These are phyloP conservation scores for Calliphora vomitoria DNA, from an alignment of 2,888 invertebrate species.

Conservation along the genomic window DNA sequence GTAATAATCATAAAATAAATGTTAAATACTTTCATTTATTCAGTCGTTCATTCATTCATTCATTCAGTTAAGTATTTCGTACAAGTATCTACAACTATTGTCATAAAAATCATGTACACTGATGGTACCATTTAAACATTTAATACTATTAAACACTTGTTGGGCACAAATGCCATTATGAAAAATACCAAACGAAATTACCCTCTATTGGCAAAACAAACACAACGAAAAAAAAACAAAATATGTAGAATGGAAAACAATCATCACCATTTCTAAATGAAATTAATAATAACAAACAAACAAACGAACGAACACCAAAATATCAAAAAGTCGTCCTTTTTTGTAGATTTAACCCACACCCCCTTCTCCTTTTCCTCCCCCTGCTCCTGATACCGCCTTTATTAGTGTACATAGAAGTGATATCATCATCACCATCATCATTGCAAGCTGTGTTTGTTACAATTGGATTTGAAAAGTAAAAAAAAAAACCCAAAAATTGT, in stretches of 20 bases:
- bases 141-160: conserved; percentile 68
- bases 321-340: conserved; percentile 18
- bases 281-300: conserved; percentile 68
- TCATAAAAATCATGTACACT: conserved; percentile 34
- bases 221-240: conserved; percentile 11
- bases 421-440: conserved; percentile 55
- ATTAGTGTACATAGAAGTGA: conserved; percentile 43
- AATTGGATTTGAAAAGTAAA: conserved; percentile 49
- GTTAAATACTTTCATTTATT: conserved; percentile 64
- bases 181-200: conserved; percentile 43
- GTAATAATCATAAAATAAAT: conserved; percentile 72
- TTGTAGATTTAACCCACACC: not conserved
- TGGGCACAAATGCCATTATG: conserved; percentile 33
- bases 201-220: conserved; percentile 46
- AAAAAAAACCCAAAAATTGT: conserved; percentile 33
- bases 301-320: conserved; percentile 34
- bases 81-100: conserved; percentile 36
- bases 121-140: conserved; percentile 44
- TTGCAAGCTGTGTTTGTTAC: conserved; percentile 58
- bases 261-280: conserved; percentile 73
- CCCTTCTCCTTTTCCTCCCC: no score
- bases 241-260: conserved; percentile 59
- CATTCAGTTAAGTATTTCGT: not conserved
- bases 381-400: conserved; percentile 17
- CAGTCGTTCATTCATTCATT: conserved; percentile 18